Evolutionary conservation across 1,140 invertebrate species (phyloP).

Genomic region (Ganaspis sp.): DNA sequence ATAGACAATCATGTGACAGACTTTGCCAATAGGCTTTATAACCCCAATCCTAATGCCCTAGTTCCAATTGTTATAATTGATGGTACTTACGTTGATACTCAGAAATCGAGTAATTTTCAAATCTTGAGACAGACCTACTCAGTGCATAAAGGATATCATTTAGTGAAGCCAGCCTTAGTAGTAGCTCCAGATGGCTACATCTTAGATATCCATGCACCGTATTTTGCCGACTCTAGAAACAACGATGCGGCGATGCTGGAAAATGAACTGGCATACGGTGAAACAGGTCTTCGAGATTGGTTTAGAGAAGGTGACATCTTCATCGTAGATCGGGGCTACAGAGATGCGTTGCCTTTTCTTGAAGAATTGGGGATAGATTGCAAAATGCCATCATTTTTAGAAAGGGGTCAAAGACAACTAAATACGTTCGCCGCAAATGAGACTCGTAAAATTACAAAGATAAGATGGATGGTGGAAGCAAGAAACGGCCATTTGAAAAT

Average conservation of each 20-base stretch:
- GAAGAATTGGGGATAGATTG: neutral
- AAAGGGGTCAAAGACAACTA: neutral
- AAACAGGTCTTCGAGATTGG: neutral
- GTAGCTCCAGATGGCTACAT: slow-evolving; percentile 31
- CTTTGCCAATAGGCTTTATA: slow-evolving; percentile 33
- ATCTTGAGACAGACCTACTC: neutral
- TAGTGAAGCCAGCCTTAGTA: slow-evolving; percentile 32
- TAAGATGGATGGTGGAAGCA: slow-evolving; percentile 31
- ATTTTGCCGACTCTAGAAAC: slow-evolving; percentile 32
- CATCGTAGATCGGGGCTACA: slow-evolving; percentile 30
- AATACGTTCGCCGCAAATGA: neutral
- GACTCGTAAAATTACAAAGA: neutral
- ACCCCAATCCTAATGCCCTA: neutral
- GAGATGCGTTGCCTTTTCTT: slow-evolving; percentile 1
- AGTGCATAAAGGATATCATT: slow-evolving; percentile 16
- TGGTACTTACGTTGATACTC: neutral
- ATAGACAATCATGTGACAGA: slow-evolving; percentile 32
- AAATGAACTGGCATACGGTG: slow-evolving; percentile 36
- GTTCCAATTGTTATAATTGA: slow-evolving; percentile 14
- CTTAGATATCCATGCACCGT: slow-evolving; percentile 36
- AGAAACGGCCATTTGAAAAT: slow-evolving; percentile 22
- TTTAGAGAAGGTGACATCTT: slow-evolving; percentile 25
- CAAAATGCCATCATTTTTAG: neutral
- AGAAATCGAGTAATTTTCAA: neutral
- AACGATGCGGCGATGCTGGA: slow-evolving; percentile 35